Base-by-base conservation (phyloP, 2,797 vertebrate genomes). In the Premnoplex brunnescens region DNA sequence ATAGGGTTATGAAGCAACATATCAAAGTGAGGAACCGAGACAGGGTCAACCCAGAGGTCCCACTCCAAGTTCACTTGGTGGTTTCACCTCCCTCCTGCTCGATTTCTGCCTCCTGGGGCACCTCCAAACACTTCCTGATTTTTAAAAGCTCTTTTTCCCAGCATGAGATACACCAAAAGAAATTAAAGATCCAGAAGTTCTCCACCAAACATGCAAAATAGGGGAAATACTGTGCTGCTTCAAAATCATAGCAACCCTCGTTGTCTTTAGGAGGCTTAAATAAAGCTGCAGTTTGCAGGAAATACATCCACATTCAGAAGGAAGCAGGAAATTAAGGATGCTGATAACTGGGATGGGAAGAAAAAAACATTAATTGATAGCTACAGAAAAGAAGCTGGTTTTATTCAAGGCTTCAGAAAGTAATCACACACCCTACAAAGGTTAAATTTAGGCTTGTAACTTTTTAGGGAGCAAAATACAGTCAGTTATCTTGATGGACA, bases 31-130 rank as follows among this genome's bases (percentile, higher is more conserved):
- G 37, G 81, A 85, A 79, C 22, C 2, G 12, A 28, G 51, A 55
- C 2, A 46, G 75, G 74, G 28, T 56, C 14, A 41, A 41, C 48
- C 59, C 56, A 49, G 8, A 52, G n/a, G 52, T 18, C 62, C 52
- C 13, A 55, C 4, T 88, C 39, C 11, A 48, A 52, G 62, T 26
- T 26, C 34, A 27, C 41, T 3, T 1, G 1, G 15, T 1, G 1
- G 49, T 54, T 93, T 63, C 32, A 44, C 64, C 67, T 85, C 7
- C 0, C 28, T 73, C 41, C 34, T 18, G 52, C 44, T 72, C 30
- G 20, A 14, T 48, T 84, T 67, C 43, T 24, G 41, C 59, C 51
- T 91, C 55, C 88, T 20, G 1, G 9, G n/a, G 23, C 12, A 5
- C 2, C 8, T 77, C 51, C n/a, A 55, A 39, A 37, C n/a, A 22